These are phyloP conservation scores for Solea solea DNA, from an alignment of 2,113 vertebrate species.

Conservation along the genomic window DNA sequence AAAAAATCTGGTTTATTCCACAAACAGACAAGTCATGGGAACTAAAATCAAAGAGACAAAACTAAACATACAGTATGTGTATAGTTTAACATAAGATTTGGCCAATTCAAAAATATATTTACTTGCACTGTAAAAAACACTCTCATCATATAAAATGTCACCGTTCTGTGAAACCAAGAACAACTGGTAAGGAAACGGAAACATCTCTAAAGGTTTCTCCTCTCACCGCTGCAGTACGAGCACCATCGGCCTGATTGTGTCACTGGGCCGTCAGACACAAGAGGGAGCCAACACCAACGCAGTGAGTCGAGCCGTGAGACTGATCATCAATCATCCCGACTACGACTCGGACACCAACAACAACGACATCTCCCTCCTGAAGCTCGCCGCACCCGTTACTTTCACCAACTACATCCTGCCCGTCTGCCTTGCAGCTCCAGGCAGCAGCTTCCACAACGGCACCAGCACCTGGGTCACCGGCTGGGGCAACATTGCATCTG, in stretches of 20 bases:
- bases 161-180: too few relatives aligned
- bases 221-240: not conserved
- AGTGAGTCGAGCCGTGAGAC: not conserved
- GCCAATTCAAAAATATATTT: too few relatives aligned
- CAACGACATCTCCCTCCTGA: conserved; percentile 81
- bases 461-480: conserved; percentile 82
- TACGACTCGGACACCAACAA: conserved; percentile 29
- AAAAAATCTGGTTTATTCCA: too few relatives aligned
- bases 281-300: conserved; percentile 7
- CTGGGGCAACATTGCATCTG: conserved; percentile 78
- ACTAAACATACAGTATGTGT: too few relatives aligned
- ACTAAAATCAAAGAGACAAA: too few relatives aligned
- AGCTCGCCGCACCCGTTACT: conserved; percentile 55
- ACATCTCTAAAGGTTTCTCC: not conserved
- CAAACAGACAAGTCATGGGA: too few relatives aligned
- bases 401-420: conserved; percentile 76
- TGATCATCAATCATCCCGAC: conserved; percentile 60
- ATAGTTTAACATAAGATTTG: too few relatives aligned
- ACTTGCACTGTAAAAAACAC: too few relatives aligned
- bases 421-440: conserved; percentile 78
- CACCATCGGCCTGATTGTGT: accelerated
- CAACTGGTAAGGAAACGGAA: too few relatives aligned
- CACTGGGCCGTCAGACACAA: conserved; percentile 54
- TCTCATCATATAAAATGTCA: too few relatives aligned
- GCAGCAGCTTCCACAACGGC: conserved; percentile 66